These are phyloP conservation scores for Microcebus tavaratra DNA, from an alignment of 2,113 vertebrate genomes.

Conservation along the genomic window DNA sequence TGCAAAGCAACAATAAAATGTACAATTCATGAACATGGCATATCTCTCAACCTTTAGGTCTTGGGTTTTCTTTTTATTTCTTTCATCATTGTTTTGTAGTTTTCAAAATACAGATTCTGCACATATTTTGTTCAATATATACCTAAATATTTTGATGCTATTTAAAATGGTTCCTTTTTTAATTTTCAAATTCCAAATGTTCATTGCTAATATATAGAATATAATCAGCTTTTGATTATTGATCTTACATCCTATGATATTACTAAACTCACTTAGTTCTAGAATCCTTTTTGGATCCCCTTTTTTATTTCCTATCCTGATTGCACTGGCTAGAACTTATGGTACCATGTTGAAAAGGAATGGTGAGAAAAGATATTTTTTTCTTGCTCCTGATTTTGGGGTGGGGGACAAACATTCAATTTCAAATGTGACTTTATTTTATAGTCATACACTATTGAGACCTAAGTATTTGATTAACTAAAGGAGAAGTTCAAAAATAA, in stretches of 20 bases:
- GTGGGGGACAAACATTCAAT: not conserved
- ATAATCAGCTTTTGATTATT: not conserved
- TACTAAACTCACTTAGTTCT: not conserved
- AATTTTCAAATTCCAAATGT: not conserved
- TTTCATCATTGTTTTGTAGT: not conserved
- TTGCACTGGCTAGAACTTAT: not conserved
- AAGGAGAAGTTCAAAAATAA: not conserved
- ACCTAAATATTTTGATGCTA: constrained; percentile 10
- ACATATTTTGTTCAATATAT: not conserved
- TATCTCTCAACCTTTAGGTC: not conserved
- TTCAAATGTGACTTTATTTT: not conserved
- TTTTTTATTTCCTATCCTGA: not conserved
- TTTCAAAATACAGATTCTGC: not conserved
- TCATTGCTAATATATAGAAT: not conserved
- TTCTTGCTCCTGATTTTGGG: not conserved
- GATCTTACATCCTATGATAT: not conserved
- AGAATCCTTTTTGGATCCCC: not conserved
- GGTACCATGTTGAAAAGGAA: not conserved
- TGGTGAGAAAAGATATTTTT: not conserved
- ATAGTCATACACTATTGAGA: not conserved
- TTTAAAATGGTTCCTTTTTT: not conserved
- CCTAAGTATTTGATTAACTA: not conserved
- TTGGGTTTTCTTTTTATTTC: not conserved
- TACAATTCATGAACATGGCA: not conserved
- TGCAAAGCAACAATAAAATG: not conserved